These are phyloP conservation scores for Coendou prehensilis DNA, from an alignment of 2,797 vertebrate species.

Conservation along the genomic window DNA sequence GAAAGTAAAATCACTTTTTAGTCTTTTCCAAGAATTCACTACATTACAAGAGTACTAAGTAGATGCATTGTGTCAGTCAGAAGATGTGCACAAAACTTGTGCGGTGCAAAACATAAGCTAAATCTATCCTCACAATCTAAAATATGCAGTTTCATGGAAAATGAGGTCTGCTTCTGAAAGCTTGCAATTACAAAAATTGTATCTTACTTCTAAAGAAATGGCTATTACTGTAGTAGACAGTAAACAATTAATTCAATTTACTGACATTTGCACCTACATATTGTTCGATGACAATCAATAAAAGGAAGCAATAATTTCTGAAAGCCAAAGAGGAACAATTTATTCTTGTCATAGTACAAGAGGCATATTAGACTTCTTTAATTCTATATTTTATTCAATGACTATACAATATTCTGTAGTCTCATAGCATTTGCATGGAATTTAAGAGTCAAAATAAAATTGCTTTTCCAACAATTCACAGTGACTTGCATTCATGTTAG, in stretches of 20 bases:
- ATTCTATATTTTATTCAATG: constrained; percentile 47
- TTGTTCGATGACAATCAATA: constrained; percentile 12
- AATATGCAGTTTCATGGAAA: not conserved
- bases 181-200: not conserved
- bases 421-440: constrained; percentile 7
- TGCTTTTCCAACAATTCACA: not conserved
- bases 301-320: constrained; percentile 26
- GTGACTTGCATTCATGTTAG: constrained; percentile 9
- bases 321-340: not conserved
- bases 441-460: constrained; percentile 52
- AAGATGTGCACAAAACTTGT: constrained; percentile 6
- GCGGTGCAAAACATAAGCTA: constrained; percentile 25
- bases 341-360: not conserved
- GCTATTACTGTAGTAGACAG: not conserved
- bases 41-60: constrained; percentile 37
- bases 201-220: constrained; percentile 7
- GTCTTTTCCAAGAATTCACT: constrained; percentile 71
- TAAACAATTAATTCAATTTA: constrained; percentile 29
- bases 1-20: constrained; percentile 52
- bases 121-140: constrained; percentile 40
- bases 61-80: not conserved
- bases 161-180: rapidly evolving
- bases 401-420: constrained; percentile 25
- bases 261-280: constrained; percentile 1
- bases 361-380: constrained; percentile 52